These are phyloP conservation scores for Eulemur mongoz DNA, from an alignment of 2,797 vertebrate species.

Conservation along the genomic window DNA sequence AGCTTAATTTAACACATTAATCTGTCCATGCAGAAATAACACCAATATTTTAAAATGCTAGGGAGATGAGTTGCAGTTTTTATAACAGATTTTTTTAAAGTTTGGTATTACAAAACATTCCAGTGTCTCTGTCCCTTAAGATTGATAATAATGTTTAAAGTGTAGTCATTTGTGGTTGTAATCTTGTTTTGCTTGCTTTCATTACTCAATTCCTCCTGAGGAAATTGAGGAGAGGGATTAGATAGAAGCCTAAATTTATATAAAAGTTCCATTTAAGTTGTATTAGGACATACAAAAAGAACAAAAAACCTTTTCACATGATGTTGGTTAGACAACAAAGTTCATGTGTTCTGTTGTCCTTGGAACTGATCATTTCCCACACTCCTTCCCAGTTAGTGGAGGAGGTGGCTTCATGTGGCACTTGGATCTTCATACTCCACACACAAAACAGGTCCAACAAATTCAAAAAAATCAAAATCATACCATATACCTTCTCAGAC, in stretches of 20 bases:
- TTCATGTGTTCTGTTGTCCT: constrained; percentile 70
- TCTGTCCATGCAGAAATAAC: constrained; percentile 82
- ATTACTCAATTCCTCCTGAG: constrained; percentile 49
- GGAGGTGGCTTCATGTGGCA: constrained; percentile 69
- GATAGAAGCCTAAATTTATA: constrained; percentile 73
- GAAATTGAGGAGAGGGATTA: constrained; percentile 48
- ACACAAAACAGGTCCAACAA: not conserved
- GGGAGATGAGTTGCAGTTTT: constrained; percentile 83
- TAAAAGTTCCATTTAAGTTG: constrained; percentile 71
- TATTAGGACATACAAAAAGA: constrained; percentile 55
- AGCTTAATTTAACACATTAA: constrained; percentile 89
- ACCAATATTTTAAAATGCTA: constrained; percentile 81
- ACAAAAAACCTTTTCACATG: constrained; percentile 23
- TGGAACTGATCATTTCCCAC: constrained; percentile 74
- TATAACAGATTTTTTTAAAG: constrained; percentile 81
- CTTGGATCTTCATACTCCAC: constrained; percentile 54
- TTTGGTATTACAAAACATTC: constrained; percentile 82
- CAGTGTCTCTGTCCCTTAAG: constrained; percentile 80
- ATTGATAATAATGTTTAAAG: constrained; percentile 79
- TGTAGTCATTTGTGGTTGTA: constrained; percentile 64
- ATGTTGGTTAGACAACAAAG: constrained; percentile 69
- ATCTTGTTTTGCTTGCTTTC: constrained; percentile 68
- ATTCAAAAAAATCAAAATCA: too few species aligned
- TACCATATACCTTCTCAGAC: too few species aligned
- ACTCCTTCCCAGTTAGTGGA: constrained; percentile 71